Percentiles rank a stretch among this genome's conserved stretches.
These are phyloP conservation scores for Drosophila fuyamai DNA, from an alignment of 1,140 invertebrate species.

Conservation along the genomic window DNA sequence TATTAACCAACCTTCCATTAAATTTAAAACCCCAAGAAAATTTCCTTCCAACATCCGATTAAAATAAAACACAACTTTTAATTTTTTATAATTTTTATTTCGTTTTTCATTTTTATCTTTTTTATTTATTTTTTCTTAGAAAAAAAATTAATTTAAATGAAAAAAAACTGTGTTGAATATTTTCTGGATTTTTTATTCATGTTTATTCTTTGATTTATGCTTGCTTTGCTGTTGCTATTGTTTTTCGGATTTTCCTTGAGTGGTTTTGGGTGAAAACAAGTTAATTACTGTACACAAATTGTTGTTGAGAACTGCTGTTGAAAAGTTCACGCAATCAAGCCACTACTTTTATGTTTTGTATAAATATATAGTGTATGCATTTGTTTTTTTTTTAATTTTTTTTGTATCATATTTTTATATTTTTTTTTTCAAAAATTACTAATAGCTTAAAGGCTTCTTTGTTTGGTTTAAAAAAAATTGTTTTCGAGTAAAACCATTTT, in stretches of 20 bases:
- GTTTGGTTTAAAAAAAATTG: slow-evolving; percentile 13
- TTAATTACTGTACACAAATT: slow-evolving; percentile 38
- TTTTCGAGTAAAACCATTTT: slow-evolving; percentile 9
- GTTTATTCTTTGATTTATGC: slow-evolving; percentile 30
- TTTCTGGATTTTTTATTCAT: slow-evolving; percentile 16
- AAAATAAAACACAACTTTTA: slow-evolving; percentile 1
- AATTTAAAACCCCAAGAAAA: too few species aligned
- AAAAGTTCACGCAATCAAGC: slow-evolving; percentile 37
- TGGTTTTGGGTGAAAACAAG: slow-evolving; percentile 16
- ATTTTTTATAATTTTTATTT: slow-evolving; percentile 36
- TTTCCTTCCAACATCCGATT: too few species aligned
- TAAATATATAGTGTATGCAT: slow-evolving; percentile 54
- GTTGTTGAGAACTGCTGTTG: slow-evolving; percentile 20
- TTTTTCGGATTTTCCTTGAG: slow-evolving; percentile 10
- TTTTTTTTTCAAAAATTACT: slow-evolving; percentile 38
- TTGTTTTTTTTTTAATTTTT: slow-evolving; percentile 9
- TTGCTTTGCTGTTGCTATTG: slow-evolving; percentile 28
- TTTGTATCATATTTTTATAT: slow-evolving; percentile 4
- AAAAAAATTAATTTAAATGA: slow-evolving; percentile 39
- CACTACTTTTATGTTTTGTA: slow-evolving; percentile 39
- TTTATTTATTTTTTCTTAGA: slow-evolving; percentile 38
- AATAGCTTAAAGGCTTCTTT: slow-evolving; percentile 42
- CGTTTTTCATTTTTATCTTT: slow-evolving; percentile 39
- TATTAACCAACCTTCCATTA: too few species aligned
- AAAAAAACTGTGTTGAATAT: slow-evolving; percentile 33